Conservation (phyloP, 2,888 invertebrate genomes). For the Drosophila ustulata region DNA sequence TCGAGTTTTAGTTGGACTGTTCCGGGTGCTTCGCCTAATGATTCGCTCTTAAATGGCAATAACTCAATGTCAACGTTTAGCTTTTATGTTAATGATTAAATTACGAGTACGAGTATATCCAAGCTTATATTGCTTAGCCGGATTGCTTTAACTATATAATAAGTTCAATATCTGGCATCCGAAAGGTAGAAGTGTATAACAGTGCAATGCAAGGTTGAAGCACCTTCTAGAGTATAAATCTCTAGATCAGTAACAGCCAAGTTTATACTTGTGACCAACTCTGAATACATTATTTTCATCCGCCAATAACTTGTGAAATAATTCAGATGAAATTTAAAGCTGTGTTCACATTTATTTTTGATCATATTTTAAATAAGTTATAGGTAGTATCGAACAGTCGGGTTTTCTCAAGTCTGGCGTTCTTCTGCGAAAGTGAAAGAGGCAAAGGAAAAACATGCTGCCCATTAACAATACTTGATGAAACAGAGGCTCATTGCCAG, state of each 20-base stretch:
- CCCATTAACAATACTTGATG: constrained; percentile 44
- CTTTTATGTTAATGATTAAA: constrained; percentile 2
- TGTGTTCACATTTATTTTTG: too few relatives aligned
- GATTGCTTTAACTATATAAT: not conserved
- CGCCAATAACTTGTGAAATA: too few relatives aligned
- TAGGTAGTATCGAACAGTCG: not conserved
- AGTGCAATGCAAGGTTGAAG: too few relatives aligned
- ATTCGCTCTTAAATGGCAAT: constrained; percentile 24
- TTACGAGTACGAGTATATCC: not conserved
- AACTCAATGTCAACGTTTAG: constrained; percentile 23
- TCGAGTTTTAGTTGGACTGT: constrained; percentile 18
- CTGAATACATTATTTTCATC: too few relatives aligned
- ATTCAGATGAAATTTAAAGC: too few relatives aligned
- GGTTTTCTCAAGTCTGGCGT: not conserved
- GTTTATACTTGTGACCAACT: too few relatives aligned
- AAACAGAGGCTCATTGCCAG: constrained; percentile 35
- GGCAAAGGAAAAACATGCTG: constrained; percentile 10
- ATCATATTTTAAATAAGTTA: not conserved
- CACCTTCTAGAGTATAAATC: too few relatives aligned
- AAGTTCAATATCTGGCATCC: not conserved
- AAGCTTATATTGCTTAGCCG: constrained; percentile 9
- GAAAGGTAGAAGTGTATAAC: not conserved
- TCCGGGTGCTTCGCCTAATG: constrained; percentile 33
- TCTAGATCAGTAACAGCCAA: too few relatives aligned
- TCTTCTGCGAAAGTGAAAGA: constrained; percentile 25